A percentile compares a stretch with the other conserved stretches of the same genome.
Conservation (phyloP, 2,888 invertebrate genomes). For the Euplagia quadripunctaria region DNA sequence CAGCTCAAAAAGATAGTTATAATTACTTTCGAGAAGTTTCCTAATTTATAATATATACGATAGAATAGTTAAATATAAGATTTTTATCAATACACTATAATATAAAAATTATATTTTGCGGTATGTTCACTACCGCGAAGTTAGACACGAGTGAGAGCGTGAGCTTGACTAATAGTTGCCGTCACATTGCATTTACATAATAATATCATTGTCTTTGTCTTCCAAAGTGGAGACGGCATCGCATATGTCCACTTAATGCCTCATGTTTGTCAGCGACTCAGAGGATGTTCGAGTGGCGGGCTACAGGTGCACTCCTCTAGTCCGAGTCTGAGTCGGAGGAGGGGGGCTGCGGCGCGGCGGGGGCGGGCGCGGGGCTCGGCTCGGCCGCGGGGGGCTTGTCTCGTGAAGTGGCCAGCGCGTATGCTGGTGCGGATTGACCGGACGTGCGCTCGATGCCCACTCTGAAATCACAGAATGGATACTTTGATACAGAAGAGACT, state of each 20-base stretch:
- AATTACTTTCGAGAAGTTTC: slow-evolving; percentile 7
- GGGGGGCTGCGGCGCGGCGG: slow-evolving; percentile 67
- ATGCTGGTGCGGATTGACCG: slow-evolving; percentile 75
- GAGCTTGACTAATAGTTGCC: background rate
- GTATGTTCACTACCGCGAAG: background rate
- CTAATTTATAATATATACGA: slow-evolving; percentile 24
- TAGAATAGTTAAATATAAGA: slow-evolving; percentile 23
- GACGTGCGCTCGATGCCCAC: slow-evolving; percentile 96
- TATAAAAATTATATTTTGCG: slow-evolving; percentile 16
- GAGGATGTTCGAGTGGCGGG: background rate
- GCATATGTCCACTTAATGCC: background rate
- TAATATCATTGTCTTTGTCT: background rate
- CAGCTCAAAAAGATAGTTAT: slow-evolving; percentile 24
- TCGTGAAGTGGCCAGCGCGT: slow-evolving; percentile 68
- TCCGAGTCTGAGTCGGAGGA: slow-evolving; percentile 83
- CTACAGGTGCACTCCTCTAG: slow-evolving; percentile 33
- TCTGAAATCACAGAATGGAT: slow-evolving; percentile 60
- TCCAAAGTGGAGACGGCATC: background rate
- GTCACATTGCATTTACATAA: background rate
- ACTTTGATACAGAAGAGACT: no score
- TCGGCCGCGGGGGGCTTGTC: slow-evolving; percentile 61
- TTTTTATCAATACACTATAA: slow-evolving; percentile 13
- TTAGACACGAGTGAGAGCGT: background rate
- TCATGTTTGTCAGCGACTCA: background rate
- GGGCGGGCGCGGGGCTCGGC: slow-evolving; percentile 48